phyloP scores from a whole-genome alignment of 2,797 vertebrate genomes.

The Eupleurogrammus muticus region DNA sequence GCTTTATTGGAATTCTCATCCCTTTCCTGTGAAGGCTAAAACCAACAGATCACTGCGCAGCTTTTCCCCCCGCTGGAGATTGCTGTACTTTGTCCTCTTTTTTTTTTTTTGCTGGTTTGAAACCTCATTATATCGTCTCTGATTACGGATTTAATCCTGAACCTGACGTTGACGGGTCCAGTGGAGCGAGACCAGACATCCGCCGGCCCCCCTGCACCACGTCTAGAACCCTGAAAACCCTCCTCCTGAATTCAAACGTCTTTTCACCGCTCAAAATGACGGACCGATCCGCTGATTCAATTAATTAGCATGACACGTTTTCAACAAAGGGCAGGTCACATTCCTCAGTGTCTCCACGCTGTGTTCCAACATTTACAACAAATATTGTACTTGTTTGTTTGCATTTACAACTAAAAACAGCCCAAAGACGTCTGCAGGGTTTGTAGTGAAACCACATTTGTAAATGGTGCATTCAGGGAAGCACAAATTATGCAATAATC shows the following conservation, averaged over 20 bases:
- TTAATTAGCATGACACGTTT: constrained; percentile 1
- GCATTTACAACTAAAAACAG: constrained; percentile 14
- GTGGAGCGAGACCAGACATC: constrained; percentile 53
- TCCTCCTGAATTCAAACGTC: background rate
- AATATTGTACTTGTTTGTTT: constrained; percentile 17
- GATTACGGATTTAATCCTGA: constrained; percentile 62
- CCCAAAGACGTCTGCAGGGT: constrained; percentile 10
- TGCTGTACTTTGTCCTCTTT: constrained; percentile 38
- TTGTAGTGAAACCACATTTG: constrained; percentile 39
- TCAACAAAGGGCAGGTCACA: constrained; percentile 1
- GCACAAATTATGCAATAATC: constrained; percentile 2
- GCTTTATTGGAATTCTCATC: constrained; percentile 33
- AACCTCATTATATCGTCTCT: constrained; percentile 62
- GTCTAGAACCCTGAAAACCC: background rate
- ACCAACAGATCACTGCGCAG: constrained; percentile 59
- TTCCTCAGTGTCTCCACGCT: background rate
- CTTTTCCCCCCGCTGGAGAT: constrained; percentile 39
- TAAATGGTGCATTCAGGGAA: constrained; percentile 38
- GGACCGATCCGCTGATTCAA: background rate
- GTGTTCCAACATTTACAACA: constrained; percentile 15
- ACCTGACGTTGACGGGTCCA: constrained; percentile 51
- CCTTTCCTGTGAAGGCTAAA: constrained; percentile 51
- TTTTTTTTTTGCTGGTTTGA: constrained; percentile 53
- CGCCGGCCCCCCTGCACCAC: constrained; percentile 17
- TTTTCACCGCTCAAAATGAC: constrained; percentile 18